Conservation (phyloP, 2,113 vertebrate genomes). For the Taurulus bubalis region DNA sequence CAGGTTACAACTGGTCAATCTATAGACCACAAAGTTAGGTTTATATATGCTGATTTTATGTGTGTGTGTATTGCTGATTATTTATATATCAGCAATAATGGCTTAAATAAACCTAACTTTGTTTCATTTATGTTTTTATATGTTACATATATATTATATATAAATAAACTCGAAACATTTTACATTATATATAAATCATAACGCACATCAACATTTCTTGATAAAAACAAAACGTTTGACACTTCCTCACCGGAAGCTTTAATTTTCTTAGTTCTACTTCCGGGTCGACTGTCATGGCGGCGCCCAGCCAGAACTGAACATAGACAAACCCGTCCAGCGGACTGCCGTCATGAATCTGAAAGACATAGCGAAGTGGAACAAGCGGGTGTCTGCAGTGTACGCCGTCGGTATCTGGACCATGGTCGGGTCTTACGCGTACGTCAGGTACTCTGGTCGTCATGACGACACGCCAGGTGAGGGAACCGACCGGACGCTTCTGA, state of each 20-base stretch:
- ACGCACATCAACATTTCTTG: not conserved
- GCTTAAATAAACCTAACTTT: too few relatives aligned
- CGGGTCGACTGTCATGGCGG: conserved; percentile 32
- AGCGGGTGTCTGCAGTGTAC: conserved; percentile 60
- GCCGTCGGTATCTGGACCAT: conserved; percentile 76
- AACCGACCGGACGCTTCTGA: not conserved
- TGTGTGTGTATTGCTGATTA: too few relatives aligned
- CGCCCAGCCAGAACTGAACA: not conserved
- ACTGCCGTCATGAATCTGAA: conserved; percentile 43
- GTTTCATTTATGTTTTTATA: not conserved
- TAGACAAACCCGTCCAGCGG: not conserved
- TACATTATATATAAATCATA: too few relatives aligned
- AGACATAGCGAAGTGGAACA: conserved; percentile 64
- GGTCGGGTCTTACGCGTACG: conserved; percentile 62
- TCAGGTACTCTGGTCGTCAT: conserved; percentile 39
- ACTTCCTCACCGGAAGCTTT: not conserved
- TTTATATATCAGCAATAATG: too few relatives aligned
- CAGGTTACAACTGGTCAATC: too few relatives aligned
- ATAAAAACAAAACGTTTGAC: not conserved
- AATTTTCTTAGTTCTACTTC: not conserved
- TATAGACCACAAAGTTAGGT: too few relatives aligned
- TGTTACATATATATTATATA: not conserved
- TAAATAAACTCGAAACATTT: too few relatives aligned
- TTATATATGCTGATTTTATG: too few relatives aligned
- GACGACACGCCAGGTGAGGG: conserved; percentile 46